Evolutionary conservation across 53 echinoderm and acorn worm species (phyloP).

Genomic region (Arbacia lixula): DNA sequence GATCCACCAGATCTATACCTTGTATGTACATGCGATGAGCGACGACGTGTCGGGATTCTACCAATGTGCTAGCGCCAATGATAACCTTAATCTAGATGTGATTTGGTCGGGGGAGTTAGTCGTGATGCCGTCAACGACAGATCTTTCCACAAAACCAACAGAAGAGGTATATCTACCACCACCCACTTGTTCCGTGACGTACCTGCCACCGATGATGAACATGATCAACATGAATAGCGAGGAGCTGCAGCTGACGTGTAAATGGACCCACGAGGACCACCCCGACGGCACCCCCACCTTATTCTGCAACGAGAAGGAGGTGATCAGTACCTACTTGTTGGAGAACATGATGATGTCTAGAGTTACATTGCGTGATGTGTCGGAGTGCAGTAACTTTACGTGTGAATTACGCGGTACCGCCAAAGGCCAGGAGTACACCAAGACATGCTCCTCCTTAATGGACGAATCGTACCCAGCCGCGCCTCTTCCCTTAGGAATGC

Average conservation of each 20-base stretch:
- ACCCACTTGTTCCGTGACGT: background rate
- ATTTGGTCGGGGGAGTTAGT: constrained; percentile 4
- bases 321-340: constrained; percentile 8
- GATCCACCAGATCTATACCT: background rate
- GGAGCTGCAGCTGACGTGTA: constrained; percentile 34
- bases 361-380: background rate
- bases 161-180: too few species aligned
- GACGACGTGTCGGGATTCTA: constrained; percentile 12
- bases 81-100: background rate
- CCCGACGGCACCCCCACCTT: constrained; percentile 5
- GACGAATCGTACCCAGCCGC: background rate
- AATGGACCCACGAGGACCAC: constrained; percentile 17
- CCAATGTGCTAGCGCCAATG: background rate
- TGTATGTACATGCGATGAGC: background rate
- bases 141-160: background rate
- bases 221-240: constrained; percentile 12
- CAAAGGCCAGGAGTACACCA: background rate
- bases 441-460: background rate
- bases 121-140: background rate
- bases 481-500: background rate
- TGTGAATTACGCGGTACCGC: background rate
- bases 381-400: constrained; percentile 12
- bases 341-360: constrained; percentile 20
- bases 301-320: constrained; percentile 17
- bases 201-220: constrained; percentile 29